phyloP scores from a whole-genome alignment of 2,797 vertebrate genomes.

The Propithecus perrieri region DNA sequence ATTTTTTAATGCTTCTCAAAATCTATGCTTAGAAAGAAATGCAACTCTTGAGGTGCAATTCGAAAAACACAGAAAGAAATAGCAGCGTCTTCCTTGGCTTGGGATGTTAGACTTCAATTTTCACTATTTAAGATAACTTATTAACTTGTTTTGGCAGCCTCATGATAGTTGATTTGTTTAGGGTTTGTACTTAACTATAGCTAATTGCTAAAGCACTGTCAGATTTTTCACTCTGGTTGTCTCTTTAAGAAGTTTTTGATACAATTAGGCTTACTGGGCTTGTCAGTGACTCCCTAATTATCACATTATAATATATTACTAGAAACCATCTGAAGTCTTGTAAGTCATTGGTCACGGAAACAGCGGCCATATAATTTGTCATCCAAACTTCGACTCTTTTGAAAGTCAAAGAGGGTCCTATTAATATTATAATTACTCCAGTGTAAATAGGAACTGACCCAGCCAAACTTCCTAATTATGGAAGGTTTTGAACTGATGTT shows the following conservation, averaged over 20 bases:
- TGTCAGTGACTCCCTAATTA: constrained; percentile 44
- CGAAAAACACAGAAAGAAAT: constrained; percentile 2
- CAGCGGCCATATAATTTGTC: background rate
- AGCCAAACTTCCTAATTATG: background rate
- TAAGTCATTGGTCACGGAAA: background rate
- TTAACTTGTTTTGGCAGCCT: constrained; percentile 7
- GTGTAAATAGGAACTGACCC: background rate
- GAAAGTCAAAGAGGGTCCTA: background rate
- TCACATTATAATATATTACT: background rate
- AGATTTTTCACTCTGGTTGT: background rate
- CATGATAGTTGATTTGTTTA: constrained; percentile 41
- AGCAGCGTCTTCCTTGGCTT: background rate
- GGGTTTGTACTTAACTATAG: background rate
- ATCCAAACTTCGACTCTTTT: background rate
- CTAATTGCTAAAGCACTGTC: background rate
- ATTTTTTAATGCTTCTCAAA: background rate
- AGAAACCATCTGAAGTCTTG: background rate
- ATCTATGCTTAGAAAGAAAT: background rate
- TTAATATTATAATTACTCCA: background rate
- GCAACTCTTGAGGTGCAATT: background rate
- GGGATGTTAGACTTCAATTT: constrained; percentile 37
- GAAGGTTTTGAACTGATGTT: background rate
- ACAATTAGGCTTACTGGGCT: background rate
- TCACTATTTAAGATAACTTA: background rate
- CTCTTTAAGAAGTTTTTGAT: constrained; percentile 41